These are phyloP conservation scores for Lasioglossum leucozonium DNA, from an alignment of 2,888 invertebrate species.

Conservation along the genomic window DNA sequence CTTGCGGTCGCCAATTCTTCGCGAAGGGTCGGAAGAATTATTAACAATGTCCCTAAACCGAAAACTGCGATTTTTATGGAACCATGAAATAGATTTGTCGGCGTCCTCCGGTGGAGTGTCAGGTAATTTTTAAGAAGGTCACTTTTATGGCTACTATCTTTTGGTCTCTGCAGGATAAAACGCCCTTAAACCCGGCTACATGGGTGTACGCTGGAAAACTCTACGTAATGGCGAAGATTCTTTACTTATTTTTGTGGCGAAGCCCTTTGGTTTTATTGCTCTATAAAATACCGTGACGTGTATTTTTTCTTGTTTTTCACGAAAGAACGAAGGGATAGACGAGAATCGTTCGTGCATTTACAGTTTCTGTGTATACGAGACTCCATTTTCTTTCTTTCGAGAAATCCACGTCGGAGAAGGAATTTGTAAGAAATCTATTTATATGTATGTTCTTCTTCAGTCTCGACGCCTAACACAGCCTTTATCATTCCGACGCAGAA, in stretches of 20 bases:
- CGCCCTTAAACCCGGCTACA: neutral
- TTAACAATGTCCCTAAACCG: neutral
- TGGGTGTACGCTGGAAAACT: neutral
- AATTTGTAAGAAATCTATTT: neutral
- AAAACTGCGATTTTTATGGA: neutral
- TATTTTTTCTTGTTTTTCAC: neutral
- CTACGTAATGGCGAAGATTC: conserved; percentile 2
- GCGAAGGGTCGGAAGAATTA: neutral
- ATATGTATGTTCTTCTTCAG: neutral
- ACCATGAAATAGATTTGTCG: conserved; percentile 1
- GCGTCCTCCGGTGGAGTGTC: neutral
- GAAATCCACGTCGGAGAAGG: neutral
- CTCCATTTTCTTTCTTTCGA: neutral
- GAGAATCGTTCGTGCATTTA: neutral
- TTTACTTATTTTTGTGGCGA: neutral
- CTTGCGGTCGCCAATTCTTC: neutral
- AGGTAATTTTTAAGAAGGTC: neutral
- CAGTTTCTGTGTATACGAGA: neutral
- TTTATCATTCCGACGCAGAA: neutral
- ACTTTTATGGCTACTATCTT: neutral
- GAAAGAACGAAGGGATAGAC: neutral
- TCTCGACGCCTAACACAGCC: neutral
- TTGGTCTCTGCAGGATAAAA: neutral
- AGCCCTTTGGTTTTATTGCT: neutral
- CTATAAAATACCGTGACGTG: neutral